Base-by-base conservation (phyloP, 2,888 invertebrate species). In the Himalopsyche japonica region DNA sequence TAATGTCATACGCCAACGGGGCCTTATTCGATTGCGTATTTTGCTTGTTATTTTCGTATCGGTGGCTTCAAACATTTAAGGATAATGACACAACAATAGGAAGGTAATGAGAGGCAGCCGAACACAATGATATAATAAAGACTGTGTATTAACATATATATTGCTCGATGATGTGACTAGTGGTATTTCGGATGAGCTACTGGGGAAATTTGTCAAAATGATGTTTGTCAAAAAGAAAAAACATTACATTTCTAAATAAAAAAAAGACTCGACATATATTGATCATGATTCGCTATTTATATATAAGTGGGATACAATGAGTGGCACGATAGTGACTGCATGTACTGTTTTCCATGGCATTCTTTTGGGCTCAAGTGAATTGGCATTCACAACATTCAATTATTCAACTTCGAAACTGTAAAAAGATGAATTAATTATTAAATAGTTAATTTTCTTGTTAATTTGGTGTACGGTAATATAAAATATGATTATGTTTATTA, bases 71-170 rank as follows among this genome's bases (percentile, higher is more conserved):
- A 32, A 80, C 80, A 80, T 49, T 57, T 80, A 43, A 76, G 79
- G 30, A 76, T 34, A 70, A 76, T 79, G 49, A 76, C 70, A 76
- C 20, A 79, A 83, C 79, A 83, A 80, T 48, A 47, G 83, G 83
- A 80, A 79, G 37, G 32, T 80, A 80, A 80, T 76, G 76, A 76
- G 32, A 79, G 79, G 48, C 64, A 80, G 27, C 79, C 57, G 78
- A 70, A 80, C 83, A 83, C 30, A 57, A 57, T 80, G 80, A 47
- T 57, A 43, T 18, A n/a, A n/a, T n/a, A n/a, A n/a, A 47, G 47
- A 79, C 48, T 79, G 79, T 79, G 48, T 47, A 27, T 47, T 79
- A 47, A 47, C 20, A 79, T 47, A 79, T 70, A 70, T 27, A 70
- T 70, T 10, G n/a, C 70, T 70, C 12, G 27, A 15, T 15, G 70